Evolutionary conservation across 2,888 invertebrate genomes (phyloP).

Genomic region (Oegoconia quadripuncta): DNA sequence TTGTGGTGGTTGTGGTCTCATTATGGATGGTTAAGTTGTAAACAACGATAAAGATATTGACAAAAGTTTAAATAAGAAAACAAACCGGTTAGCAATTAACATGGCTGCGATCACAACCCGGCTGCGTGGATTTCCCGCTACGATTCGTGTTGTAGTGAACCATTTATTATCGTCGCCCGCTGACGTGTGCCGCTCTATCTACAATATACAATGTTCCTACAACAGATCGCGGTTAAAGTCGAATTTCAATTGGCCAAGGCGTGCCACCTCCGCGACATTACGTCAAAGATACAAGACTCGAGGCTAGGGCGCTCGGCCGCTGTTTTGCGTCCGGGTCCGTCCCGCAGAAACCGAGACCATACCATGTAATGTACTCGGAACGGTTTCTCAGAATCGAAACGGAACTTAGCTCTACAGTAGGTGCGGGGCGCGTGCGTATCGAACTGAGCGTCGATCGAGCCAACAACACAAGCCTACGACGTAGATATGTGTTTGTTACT

Average conservation of each 20-base stretch:
- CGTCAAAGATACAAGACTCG: slow-evolving; percentile 75
- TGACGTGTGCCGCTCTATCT: slow-evolving; percentile 54
- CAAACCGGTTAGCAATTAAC: slow-evolving; percentile 63
- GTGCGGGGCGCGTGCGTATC: slow-evolving; percentile 26
- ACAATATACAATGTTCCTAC: slow-evolving; percentile 44
- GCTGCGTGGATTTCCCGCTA: slow-evolving; percentile 77
- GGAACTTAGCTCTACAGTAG: slow-evolving; percentile 34
- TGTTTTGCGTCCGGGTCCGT: slow-evolving; percentile 71
- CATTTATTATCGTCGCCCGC: slow-evolving; percentile 71
- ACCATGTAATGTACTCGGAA: slow-evolving; percentile 28
- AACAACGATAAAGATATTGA: slow-evolving; percentile 42
- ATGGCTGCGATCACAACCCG: slow-evolving; percentile 66
- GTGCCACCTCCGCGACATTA: slow-evolving; percentile 66
- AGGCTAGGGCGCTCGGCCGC: slow-evolving; percentile 62
- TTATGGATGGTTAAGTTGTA: slow-evolving; percentile 37
- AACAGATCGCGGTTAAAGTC: slow-evolving; percentile 43
- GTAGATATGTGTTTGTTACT: slow-evolving; percentile 44
- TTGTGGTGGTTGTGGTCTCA: slow-evolving; percentile 14
- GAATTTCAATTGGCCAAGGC: slow-evolving; percentile 47
- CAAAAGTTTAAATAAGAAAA: slow-evolving; percentile 45
- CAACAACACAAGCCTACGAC: slow-evolving; percentile 37
- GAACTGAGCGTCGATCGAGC: slow-evolving; percentile 34
- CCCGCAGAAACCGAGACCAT: slow-evolving; percentile 46
- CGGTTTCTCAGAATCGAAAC: slow-evolving; percentile 39
- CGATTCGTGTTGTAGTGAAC: slow-evolving; percentile 70